phyloP scores from a whole-genome alignment of 2,797 vertebrate species.

The Cyclopterus lumpus region DNA sequence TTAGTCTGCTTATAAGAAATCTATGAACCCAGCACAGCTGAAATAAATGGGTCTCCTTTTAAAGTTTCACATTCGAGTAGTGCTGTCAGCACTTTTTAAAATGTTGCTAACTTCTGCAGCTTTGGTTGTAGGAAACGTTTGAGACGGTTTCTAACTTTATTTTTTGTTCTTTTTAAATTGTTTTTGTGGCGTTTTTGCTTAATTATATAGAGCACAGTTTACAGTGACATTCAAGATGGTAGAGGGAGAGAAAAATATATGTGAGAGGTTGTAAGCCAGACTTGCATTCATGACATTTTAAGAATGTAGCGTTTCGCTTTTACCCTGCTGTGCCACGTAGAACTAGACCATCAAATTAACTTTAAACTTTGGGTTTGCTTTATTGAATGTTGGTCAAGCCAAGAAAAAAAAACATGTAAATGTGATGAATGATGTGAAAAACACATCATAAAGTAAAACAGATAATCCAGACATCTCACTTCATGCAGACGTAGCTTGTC shows the following conservation, averaged over 20 bases:
- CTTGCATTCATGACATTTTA: slow-evolving; percentile 46
- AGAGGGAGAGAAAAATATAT: slow-evolving; percentile 51
- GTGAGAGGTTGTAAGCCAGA: slow-evolving; percentile 44
- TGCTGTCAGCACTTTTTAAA: slow-evolving; percentile 60
- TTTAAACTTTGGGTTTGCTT: slow-evolving; percentile 15
- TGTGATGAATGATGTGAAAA: slow-evolving; percentile 6
- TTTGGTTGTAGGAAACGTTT: slow-evolving; percentile 35
- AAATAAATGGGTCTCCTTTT: slow-evolving; percentile 48
- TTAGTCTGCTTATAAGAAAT: slow-evolving; percentile 58
- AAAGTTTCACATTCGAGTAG: slow-evolving; percentile 35
- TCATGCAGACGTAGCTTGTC: not conserved
- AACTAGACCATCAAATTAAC: slow-evolving; percentile 29
- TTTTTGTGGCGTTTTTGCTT: slow-evolving; percentile 61
- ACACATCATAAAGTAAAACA: not conserved
- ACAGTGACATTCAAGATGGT: slow-evolving; percentile 58
- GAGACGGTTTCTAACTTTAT: slow-evolving; percentile 22
- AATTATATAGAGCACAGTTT: slow-evolving; percentile 62
- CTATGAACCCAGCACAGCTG: slow-evolving; percentile 51
- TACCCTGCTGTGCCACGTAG: slow-evolving; percentile 35
- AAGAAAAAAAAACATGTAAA: slow-evolving; percentile 16
- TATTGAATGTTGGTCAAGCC: not conserved
- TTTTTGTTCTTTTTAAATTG: slow-evolving; percentile 44
- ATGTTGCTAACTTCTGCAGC: slow-evolving; percentile 42
- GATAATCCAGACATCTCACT: not conserved
- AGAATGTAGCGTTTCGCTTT: slow-evolving; percentile 29